Evolutionary conservation across 1,140 invertebrate genomes (phyloP), one percentile per base, ranked within the genome.

Genomic region (Trissolcus basalis): DNA sequence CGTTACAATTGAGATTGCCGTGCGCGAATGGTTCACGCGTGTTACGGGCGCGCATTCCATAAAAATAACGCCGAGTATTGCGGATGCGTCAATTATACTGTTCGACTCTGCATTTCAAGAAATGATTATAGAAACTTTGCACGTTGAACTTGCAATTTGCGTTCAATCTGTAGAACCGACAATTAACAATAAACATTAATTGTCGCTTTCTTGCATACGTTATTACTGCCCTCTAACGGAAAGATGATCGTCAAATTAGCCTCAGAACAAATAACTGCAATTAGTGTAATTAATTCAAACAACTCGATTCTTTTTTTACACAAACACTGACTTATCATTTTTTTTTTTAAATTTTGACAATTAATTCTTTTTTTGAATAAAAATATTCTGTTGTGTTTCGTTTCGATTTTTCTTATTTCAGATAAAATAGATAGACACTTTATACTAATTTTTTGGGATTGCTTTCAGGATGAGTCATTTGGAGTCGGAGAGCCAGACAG

Each of bases 71-170:
- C 58, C 63, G 45, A 58, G 56, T 63, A 67, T 67, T 61, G 59
- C 73, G 73, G 69, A 76, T 79, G 68, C 77, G 72, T 76, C 72
- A 79, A 79, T 79, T 79, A 79, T 48, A 49, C 68, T 50, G 64
- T 72, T 68, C 67, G 72, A 54, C 68, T 27, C 19, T 71, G 63
- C 67, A 69, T 75, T 79, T 70, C 63, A 71, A 68, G 63, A 67
- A 78, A 71, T 72, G 72, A 75, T 71, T 72, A 72, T 75, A 72
- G 64, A 59, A 79, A 72, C 72, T 65, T 75, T 76, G 69, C 73
- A 72, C 71, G 72, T 77, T 77, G 63, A 72, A 65, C 77, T 79
- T 72, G 73, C 69, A 76, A 72, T 76, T 69, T 69, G 74, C 51
- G 65, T 63, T 72, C 69, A 73, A 79, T 79, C 55, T 72, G 36